A percentile compares a stretch with the other conserved stretches of the same genome.
Conservation (phyloP, 1,140 invertebrate species). For the Drosophila pruinosa region DNA sequence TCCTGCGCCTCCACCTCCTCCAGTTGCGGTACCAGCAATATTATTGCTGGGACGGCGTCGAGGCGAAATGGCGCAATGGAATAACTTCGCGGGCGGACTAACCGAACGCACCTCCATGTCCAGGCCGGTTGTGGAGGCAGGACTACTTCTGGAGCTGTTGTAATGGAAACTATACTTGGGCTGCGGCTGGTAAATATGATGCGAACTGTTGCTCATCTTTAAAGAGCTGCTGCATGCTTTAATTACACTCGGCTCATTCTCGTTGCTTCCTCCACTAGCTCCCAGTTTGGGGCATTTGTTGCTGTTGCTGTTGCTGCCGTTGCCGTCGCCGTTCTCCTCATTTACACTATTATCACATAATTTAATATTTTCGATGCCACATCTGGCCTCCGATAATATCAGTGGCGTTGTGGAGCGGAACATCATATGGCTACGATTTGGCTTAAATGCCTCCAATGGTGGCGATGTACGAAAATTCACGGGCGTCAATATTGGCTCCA, state of each 20-base stretch:
- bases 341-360: conserved; percentile 83
- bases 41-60: conserved; percentile 85
- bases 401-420: conserved; percentile 83
- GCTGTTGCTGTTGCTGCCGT: conserved; percentile 17
- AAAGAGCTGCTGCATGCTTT: conserved; percentile 74
- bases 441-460: conserved; percentile 93
- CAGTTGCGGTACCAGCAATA: conserved; percentile 29
- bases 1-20: conserved; percentile 21
- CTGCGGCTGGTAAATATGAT: conserved; percentile 81
- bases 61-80: conserved; percentile 87
- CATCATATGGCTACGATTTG: conserved; percentile 84
- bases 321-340: conserved; percentile 73
- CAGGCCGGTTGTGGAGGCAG: conserved; percentile 81
- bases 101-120: conserved; percentile 85
- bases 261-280: conserved; percentile 37
- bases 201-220: conserved; percentile 81
- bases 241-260: conserved; percentile 68
- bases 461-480: conserved; percentile 95
- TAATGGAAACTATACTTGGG: conserved; percentile 82
- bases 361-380: conserved; percentile 83
- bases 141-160: conserved; percentile 76
- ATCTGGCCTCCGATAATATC: conserved; percentile 81
- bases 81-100: conserved; percentile 89
- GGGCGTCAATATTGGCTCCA: conserved; percentile 86
- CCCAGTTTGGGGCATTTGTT: conserved; percentile 58